Evolutionary conservation across 1,140 invertebrate genomes (phyloP).

Genomic region (Diabrotica virgifera): DNA sequence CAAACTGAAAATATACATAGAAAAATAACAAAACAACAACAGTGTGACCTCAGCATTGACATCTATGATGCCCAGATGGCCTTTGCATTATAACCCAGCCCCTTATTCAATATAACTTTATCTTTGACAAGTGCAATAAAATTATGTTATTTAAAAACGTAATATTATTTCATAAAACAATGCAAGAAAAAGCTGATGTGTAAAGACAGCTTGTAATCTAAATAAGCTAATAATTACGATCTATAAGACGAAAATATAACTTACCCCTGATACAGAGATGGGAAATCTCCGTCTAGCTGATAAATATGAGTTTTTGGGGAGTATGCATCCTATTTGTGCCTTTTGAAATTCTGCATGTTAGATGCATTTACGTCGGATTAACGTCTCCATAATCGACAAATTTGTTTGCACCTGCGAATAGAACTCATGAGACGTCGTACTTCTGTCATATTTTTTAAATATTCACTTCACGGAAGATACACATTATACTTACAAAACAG

Average conservation of each 20-base stretch:
- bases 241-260: not conserved
- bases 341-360: not conserved
- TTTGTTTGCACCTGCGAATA: not conserved
- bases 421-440: not conserved
- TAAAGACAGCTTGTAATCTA: too few relatives aligned
- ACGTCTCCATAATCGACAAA: not conserved
- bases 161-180: too few relatives aligned
- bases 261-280: not conserved
- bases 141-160: too few relatives aligned
- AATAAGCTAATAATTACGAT: too few relatives aligned
- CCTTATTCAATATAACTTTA: not conserved
- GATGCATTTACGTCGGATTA: not conserved
- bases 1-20: not conserved
- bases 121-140: too few relatives aligned
- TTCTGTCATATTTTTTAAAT: not conserved
- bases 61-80: constrained; percentile 10
- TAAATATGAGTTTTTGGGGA: not conserved
- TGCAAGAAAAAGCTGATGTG: too few relatives aligned
- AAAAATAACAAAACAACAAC: constrained; percentile 10
- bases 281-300: not conserved
- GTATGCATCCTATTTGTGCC: not conserved
- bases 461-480: not conserved
- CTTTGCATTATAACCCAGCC: constrained; percentile 10
- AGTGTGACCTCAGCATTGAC: constrained; percentile 21
- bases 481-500: not conserved